phyloP scores from a whole-genome alignment of 1,140 invertebrate species.

The Drosophila elegans region DNA sequence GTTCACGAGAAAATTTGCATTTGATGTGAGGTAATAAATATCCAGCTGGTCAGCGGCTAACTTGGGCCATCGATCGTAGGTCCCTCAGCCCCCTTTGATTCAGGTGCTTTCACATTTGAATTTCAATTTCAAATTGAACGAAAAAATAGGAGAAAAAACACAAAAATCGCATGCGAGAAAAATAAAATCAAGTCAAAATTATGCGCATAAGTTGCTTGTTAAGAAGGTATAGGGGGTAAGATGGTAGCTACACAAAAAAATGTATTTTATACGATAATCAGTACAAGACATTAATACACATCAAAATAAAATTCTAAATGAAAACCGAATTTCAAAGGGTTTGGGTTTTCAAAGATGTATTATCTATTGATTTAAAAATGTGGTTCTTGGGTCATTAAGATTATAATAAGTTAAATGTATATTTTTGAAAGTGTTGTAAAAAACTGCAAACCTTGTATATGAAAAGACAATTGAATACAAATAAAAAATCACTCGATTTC shows the following conservation, averaged over 20 bases:
- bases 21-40: slow-evolving; percentile 78
- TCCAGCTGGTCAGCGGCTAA: slow-evolving; percentile 63
- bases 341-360: too few relatives aligned
- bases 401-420: too few relatives aligned
- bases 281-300: too few relatives aligned
- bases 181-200: slow-evolving; percentile 83
- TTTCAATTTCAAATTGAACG: slow-evolving; percentile 79
- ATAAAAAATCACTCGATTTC: not conserved
- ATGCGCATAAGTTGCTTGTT: slow-evolving; percentile 71
- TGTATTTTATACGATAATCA: not conserved
- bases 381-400: too few relatives aligned
- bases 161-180: slow-evolving; percentile 77
- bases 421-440: too few relatives aligned
- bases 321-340: too few relatives aligned
- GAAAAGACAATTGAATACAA: too few relatives aligned
- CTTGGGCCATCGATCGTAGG: slow-evolving; percentile 64
- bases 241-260: slow-evolving; percentile 3
- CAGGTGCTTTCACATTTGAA: slow-evolving; percentile 60
- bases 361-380: too few relatives aligned
- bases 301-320: too few relatives aligned
- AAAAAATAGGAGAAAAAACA: slow-evolving; percentile 40
- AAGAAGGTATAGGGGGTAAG: not conserved
- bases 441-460: too few relatives aligned
- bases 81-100: slow-evolving; percentile 20
- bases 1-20: slow-evolving; percentile 68